These are phyloP conservation scores for Drosophila elegans DNA, from an alignment of 1,140 invertebrate species.

Conservation along the genomic window DNA sequence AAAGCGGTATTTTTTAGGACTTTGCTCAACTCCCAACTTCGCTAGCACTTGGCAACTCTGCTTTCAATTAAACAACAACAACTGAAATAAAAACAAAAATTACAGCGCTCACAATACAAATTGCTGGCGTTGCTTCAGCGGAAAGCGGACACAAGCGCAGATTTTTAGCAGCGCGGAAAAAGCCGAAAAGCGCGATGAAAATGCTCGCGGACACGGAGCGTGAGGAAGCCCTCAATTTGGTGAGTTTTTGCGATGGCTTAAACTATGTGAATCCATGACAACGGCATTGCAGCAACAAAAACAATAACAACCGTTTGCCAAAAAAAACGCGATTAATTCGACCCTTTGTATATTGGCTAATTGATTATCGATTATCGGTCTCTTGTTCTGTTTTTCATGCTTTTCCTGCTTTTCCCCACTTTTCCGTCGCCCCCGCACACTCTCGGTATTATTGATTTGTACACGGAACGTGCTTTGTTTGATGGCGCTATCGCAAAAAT, in stretches of 20 bases:
- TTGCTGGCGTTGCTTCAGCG: constrained; percentile 64
- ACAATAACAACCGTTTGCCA: constrained; percentile 32
- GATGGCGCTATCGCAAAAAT: constrained; percentile 45
- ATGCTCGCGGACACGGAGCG: constrained; percentile 92
- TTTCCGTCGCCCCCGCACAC: constrained; percentile 29
- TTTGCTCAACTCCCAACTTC: background rate
- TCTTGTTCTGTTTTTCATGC: constrained; percentile 47
- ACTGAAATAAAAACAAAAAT: constrained; percentile 63
- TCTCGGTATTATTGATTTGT: constrained; percentile 75
- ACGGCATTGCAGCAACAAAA: constrained; percentile 20
- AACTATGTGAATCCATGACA: constrained; percentile 31
- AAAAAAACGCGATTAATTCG: constrained; percentile 40
- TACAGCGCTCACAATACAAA: constrained; percentile 72
- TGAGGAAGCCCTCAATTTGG: constrained; percentile 93
- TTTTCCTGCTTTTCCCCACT: constrained; percentile 34
- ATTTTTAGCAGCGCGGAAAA: constrained; percentile 76
- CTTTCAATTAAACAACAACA: constrained; percentile 25
- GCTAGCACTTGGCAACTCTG: background rate
- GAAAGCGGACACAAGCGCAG: constrained; percentile 63
- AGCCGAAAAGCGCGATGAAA: constrained; percentile 79
- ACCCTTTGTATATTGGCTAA: constrained; percentile 32
- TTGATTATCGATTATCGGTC: constrained; percentile 64
- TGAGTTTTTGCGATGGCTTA: constrained; percentile 82
- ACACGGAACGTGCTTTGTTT: constrained; percentile 78
- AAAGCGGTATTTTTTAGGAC: background rate